Evolutionary conservation across 2,888 invertebrate genomes (phyloP).

Genomic region (Cryptus viduatorius): DNA sequence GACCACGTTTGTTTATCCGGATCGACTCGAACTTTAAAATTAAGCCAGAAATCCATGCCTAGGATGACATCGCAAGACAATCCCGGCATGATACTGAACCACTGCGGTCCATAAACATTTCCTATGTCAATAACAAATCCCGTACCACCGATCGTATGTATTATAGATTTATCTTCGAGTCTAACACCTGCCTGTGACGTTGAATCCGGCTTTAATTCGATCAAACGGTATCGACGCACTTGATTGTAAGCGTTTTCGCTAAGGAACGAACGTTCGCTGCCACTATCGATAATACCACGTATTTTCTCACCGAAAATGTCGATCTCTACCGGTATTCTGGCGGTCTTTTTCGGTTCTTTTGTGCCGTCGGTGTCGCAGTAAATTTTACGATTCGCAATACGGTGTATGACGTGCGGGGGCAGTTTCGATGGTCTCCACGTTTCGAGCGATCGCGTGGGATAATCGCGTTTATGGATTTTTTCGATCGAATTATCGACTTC

Average conservation of each 20-base stretch:
- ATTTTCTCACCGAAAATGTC: slow-evolving; percentile 42
- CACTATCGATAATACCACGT: slow-evolving; percentile 28
- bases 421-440: slow-evolving; percentile 33
- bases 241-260: slow-evolving; percentile 25
- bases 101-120: slow-evolving; percentile 57
- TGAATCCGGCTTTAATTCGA: slow-evolving; percentile 1
- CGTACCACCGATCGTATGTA: slow-evolving; percentile 34
- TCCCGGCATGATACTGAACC: slow-evolving; percentile 56
- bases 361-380: slow-evolving; percentile 3
- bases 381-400: slow-evolving; percentile 10
- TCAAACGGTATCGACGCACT: neutral
- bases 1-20: slow-evolving; percentile 42
- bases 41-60: slow-evolving; percentile 60
- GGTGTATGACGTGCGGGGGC: slow-evolving; percentile 6
- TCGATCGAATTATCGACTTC: neutral
- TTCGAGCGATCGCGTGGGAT: neutral
- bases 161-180: slow-evolving; percentile 17
- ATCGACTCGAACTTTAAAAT: slow-evolving; percentile 54
- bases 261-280: slow-evolving; percentile 14
- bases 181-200: slow-evolving; percentile 5
- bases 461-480: neutral
- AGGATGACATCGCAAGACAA: slow-evolving; percentile 51
- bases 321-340: slow-evolving; percentile 39
- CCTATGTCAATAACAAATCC: slow-evolving; percentile 51
- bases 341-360: slow-evolving; percentile 33